phyloP scores from a whole-genome alignment of 2,113 vertebrate genomes.

The Oreochromis niloticus region DNA sequence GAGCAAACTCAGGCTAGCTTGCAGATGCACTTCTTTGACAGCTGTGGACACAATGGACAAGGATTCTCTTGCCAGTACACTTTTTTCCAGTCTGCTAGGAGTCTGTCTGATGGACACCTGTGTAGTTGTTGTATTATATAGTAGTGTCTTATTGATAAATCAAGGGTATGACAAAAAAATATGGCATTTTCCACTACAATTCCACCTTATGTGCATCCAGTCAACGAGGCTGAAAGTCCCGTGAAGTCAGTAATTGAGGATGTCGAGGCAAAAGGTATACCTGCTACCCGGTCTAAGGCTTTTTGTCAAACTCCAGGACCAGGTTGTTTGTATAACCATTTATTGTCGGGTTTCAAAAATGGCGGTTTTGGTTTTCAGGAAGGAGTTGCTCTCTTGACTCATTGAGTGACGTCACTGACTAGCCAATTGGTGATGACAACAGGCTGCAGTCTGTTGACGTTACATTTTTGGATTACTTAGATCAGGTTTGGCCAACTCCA shows the following conservation, averaged over 20 bases:
- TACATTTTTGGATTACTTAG: background rate
- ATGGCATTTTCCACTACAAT: background rate
- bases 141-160: background rate
- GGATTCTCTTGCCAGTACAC: background rate
- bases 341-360: background rate
- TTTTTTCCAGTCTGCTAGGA: background rate
- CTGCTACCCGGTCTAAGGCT: background rate
- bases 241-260: background rate
- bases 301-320: background rate
- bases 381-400: background rate
- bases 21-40: background rate
- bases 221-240: background rate
- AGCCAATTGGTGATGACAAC: background rate
- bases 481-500: background rate
- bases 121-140: background rate
- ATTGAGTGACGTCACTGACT: background rate
- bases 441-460: background rate
- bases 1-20: background rate
- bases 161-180: background rate
- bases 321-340: background rate
- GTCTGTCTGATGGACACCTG: background rate
- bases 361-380: accelerated
- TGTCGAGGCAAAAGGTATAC: background rate
- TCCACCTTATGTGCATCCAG: background rate
- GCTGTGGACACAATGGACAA: background rate